Evolutionary conservation across 2,888 invertebrate genomes (phyloP).

Genomic region (Dicyrtomina minuta): DNA sequence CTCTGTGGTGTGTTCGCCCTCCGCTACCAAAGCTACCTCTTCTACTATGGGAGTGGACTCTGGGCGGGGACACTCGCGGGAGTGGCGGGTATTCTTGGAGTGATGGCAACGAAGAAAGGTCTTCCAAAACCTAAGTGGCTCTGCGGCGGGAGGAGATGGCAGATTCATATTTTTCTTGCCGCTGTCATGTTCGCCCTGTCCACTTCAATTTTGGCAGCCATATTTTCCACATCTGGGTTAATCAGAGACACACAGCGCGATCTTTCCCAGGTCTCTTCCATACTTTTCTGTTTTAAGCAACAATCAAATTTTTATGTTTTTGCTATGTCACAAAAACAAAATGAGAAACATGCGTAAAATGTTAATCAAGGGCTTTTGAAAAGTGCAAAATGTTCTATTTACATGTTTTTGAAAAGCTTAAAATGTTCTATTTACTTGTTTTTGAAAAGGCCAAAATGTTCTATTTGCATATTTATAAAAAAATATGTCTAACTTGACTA

Average conservation of each 20-base stretch:
- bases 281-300: too few relatives aligned
- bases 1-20: constrained; percentile 46
- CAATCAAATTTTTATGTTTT: not conserved
- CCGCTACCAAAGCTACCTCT: constrained; percentile 50
- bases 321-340: not conserved
- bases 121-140: constrained; percentile 42
- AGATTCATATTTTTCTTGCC: constrained; percentile 40
- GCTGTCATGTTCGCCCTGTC: constrained; percentile 41
- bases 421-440: too few relatives aligned
- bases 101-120: constrained; percentile 48
- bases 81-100: constrained; percentile 43
- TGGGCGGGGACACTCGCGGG: constrained; percentile 50
- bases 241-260: constrained; percentile 42
- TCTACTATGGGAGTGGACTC: constrained; percentile 50
- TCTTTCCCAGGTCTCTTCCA: constrained; percentile 14
- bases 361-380: too few relatives aligned
- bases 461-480: not conserved
- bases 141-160: constrained; percentile 48
- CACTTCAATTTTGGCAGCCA: constrained; percentile 39
- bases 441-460: too few relatives aligned
- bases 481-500: not conserved
- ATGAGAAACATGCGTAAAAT: too few relatives aligned
- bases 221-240: constrained; percentile 49
- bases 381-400: too few relatives aligned
- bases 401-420: too few relatives aligned